Percentiles rank a stretch among this genome's conserved stretches.
These are phyloP conservation scores for Oxystoma pomonae DNA, from an alignment of 2,888 invertebrate genomes.

Conservation along the genomic window DNA sequence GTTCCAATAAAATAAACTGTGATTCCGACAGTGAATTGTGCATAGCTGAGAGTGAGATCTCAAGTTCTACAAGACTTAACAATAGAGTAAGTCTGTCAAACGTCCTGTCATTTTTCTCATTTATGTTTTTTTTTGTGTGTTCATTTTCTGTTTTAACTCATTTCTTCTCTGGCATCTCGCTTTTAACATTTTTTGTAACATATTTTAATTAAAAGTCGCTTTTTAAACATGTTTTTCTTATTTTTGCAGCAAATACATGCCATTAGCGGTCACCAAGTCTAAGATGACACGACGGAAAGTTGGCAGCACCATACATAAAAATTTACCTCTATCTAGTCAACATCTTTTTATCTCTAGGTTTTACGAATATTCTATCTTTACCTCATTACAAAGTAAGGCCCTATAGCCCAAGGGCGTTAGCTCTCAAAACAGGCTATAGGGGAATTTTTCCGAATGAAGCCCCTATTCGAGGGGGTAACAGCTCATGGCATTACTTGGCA, in stretches of 20 bases:
- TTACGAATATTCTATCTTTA: neutral
- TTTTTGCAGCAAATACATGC: conserved; percentile 34
- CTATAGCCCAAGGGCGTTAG: no score
- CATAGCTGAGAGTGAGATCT: conserved; percentile 63
- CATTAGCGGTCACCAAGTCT: conserved; percentile 37
- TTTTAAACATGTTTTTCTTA: no score
- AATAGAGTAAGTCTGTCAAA: conserved; percentile 39
- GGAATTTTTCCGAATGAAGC: no score
- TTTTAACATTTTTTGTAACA: no score
- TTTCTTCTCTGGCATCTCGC: no score
- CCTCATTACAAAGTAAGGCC: neutral
- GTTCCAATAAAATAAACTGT: conserved; percentile 24
- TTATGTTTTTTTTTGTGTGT: no score
- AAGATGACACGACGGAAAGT: conserved; percentile 8
- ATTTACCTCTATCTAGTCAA: conserved; percentile 2
- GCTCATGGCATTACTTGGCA: no score
- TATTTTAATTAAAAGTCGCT: no score
- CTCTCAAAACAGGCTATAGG: no score
- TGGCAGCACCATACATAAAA: neutral
- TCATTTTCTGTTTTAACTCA: no score
- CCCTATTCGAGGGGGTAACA: no score
- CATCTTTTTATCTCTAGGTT: neutral
- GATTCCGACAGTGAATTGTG: conserved; percentile 92
- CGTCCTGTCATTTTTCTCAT: neutral
- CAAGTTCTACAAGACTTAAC: conserved; percentile 37